Evolutionary conservation across 2,797 vertebrate species (phyloP).

Genomic region (Phaenicophaeus curvirostris): DNA sequence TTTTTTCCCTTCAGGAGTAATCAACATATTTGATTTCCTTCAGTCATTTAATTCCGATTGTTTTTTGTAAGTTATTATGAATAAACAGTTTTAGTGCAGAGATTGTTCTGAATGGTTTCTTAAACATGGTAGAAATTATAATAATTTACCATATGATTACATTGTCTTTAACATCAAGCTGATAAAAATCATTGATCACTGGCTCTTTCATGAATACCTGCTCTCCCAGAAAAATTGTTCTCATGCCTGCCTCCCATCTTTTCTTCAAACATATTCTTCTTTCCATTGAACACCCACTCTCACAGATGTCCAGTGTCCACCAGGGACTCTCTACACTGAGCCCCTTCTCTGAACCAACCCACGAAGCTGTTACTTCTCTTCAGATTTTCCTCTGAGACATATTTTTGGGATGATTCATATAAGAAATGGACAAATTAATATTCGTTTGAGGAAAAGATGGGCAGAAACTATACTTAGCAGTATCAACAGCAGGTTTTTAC

Average conservation of each 20-base stretch:
- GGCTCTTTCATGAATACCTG: not conserved
- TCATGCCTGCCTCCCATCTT: not conserved
- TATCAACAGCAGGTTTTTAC: not conserved
- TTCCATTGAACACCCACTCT: accelerated
- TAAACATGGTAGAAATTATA: not conserved
- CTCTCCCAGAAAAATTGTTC: not conserved
- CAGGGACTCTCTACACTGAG: accelerated
- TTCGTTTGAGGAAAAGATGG: not conserved
- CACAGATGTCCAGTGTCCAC: accelerated
- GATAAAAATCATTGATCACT: not conserved
- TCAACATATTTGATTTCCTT: not conserved
- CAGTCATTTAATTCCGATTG: not conserved
- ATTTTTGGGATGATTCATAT: not conserved
- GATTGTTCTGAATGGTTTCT: not conserved
- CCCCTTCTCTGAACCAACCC: not conserved
- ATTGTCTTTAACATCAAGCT: not conserved
- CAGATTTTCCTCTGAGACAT: not conserved
- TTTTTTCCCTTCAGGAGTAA: not conserved
- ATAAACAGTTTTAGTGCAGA: not conserved
- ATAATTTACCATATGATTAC: accelerated
- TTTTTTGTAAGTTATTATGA: not conserved
- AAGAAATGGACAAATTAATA: not conserved
- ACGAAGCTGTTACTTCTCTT: not conserved
- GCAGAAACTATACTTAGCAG: accelerated
- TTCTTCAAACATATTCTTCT: not conserved